Evolutionary conservation across 2,888 invertebrate genomes (phyloP).

Genomic region (Melieria picta): DNA sequence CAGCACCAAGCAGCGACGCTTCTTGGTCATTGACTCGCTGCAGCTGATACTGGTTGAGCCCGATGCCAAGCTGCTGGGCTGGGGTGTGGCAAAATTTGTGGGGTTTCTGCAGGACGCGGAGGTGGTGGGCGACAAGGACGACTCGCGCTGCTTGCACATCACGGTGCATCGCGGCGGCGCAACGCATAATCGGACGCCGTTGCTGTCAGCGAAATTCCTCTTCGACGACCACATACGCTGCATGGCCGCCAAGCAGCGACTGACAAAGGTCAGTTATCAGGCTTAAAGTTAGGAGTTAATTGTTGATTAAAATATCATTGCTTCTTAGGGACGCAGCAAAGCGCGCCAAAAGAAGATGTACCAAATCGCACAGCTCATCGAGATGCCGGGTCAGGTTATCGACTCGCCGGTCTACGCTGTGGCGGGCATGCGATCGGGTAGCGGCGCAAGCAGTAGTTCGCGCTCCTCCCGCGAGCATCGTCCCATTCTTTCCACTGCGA

Average conservation of each 20-base stretch:
- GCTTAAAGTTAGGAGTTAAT: neutral
- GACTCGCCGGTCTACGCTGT: constrained; percentile 62
- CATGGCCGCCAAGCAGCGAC: constrained; percentile 96
- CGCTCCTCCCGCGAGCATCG: constrained; percentile 66
- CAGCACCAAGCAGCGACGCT: constrained; percentile 88
- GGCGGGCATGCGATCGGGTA: constrained; percentile 48
- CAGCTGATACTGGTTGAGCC: constrained; percentile 98
- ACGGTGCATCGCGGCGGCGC: constrained; percentile 85
- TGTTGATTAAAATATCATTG: neutral
- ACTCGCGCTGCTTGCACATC: constrained; percentile 93
- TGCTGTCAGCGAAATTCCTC: constrained; percentile 91
- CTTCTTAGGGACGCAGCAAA: constrained; percentile 81
- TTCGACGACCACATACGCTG: constrained; percentile 99
- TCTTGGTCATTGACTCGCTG: constrained; percentile 93
- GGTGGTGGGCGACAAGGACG: constrained; percentile 94
- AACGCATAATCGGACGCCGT: constrained; percentile 77
- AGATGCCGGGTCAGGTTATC: constrained; percentile 72
- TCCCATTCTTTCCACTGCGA: constrained; percentile 68
- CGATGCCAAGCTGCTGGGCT: constrained; percentile 91
- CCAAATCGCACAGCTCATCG: constrained; percentile 91
- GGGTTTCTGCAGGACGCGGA: constrained; percentile 96
- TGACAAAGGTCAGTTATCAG: constrained; percentile 74
- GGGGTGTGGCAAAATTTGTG: constrained; percentile 97
- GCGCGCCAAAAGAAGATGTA: constrained; percentile 97
- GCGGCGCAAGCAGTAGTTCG: constrained; percentile 51